Base-by-base conservation (phyloP, 2,797 vertebrate genomes). In the Sarcoramphus papa region DNA sequence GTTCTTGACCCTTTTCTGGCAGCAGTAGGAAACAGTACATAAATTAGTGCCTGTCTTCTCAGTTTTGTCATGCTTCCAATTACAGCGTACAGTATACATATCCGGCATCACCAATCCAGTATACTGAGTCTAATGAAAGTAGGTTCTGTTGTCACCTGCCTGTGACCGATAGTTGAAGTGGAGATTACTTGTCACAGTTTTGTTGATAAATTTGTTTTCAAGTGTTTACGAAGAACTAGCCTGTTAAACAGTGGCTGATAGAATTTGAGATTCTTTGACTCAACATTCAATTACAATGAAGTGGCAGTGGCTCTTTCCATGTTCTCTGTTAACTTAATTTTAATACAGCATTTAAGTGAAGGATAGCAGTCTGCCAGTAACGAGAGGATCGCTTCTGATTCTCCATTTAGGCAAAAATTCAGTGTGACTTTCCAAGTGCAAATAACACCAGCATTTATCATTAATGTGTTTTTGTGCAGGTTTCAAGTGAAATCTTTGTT, bases 181-280 rank as follows among this genome's bases (percentile, higher is more conserved):
- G 97, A 98, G 97, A 98, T 98, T 98, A 97, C 97, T 97, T 98
- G 98, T 98, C 98, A 97, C 81, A 77, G 35, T 95, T 96, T 45
- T 85, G 76, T 95, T 97, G 98, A 98, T 98, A 57, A 96, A 98
- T 98, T 95, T 98, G 97, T 97, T 96, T 97, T 95, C 90, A 91
- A 85, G 73, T 97, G 78, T 97, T 97, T 96, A 95, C 85, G 8
- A 74, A 96, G 95, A 96, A 78, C 78, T 91, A 92, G 78, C 76
- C 88, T 95, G 91, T 97, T 97, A 97, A 97, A 93, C 84, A 96
- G 79, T 5, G 1, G 63, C 94, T 95, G 50, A 96, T 97, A 92
- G 97, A 96, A 94, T 96, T 94, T 91, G 95, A 92, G 74, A 70
- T 96, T 96, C 96, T 96, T 91, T 69, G 23, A 86, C 73, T 95